Conservation (phyloP, 2,797 vertebrate species). For the Jordanella pulchra region DNA sequence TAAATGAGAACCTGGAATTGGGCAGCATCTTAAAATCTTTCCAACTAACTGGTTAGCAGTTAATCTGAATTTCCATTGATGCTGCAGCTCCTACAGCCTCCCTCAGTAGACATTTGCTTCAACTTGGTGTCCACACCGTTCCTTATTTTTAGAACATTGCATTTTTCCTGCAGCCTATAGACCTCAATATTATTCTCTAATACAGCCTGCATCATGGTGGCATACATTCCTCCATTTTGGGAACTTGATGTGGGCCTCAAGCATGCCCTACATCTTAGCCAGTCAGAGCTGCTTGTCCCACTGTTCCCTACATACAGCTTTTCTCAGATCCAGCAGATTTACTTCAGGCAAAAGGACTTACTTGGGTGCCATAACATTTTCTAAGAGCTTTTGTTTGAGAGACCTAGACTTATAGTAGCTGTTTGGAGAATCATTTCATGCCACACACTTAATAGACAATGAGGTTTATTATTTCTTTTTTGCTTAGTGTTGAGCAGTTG, state of each 20-base stretch:
- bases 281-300: conserved; percentile 40
- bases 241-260: conserved; percentile 73
- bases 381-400: neutral
- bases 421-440: conserved; percentile 14
- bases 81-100: conserved; percentile 9
- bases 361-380: neutral
- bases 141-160: conserved; percentile 57
- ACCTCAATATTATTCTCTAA: conserved; percentile 45
- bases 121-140: conserved; percentile 47
- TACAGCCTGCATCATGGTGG: conserved; percentile 77
- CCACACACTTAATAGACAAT: conserved; percentile 2
- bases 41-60: conserved; percentile 9
- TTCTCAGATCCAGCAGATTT: conserved; percentile 2
- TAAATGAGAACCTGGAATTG: neutral
- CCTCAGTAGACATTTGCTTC: conserved; percentile 32
- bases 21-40: neutral
- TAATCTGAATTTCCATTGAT: conserved; percentile 5
- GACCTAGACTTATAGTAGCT: conserved; percentile 2
- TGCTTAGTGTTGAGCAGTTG: conserved; percentile 16
- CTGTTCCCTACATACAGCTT: conserved; percentile 1
- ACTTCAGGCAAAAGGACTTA: neutral
- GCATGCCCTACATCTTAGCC: conserved; percentile 68
- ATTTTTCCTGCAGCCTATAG: conserved; percentile 72
- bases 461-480: conserved; percentile 3
- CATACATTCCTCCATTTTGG: conserved; percentile 91